Percentiles rank a stretch among this genome's conserved stretches.
Evolutionary conservation across 2,113 vertebrate species (phyloP).

Genomic region (Chaetodon trifascialis): DNA sequence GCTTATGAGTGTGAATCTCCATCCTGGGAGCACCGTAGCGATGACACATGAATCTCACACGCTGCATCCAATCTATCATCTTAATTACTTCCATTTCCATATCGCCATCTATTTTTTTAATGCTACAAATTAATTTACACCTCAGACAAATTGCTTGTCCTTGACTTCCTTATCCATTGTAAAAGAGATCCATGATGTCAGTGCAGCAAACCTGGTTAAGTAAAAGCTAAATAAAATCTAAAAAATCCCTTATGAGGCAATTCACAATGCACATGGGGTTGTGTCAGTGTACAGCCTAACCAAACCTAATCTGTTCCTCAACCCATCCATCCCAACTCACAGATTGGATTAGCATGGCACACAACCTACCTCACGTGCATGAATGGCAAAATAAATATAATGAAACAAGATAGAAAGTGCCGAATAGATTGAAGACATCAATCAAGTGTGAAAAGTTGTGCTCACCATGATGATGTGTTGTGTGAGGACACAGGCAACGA

Average conservation of each 20-base stretch:
- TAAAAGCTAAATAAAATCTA: no score
- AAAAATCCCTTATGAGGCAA: slow-evolving; percentile 37
- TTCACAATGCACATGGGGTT: slow-evolving; percentile 22
- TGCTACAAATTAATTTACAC: slow-evolving; percentile 82
- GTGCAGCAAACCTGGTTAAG: no score
- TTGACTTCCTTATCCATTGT: slow-evolving; percentile 66
- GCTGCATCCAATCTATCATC: slow-evolving; percentile 83
- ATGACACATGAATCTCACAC: slow-evolving; percentile 67
- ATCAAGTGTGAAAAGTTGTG: slow-evolving; percentile 38
- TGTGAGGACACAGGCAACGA: slow-evolving; percentile 23
- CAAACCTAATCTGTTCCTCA: slow-evolving; percentile 62
- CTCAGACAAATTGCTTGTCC: slow-evolving; percentile 80
- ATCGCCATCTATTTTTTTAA: slow-evolving; percentile 73
- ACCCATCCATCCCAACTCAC: slow-evolving; percentile 57
- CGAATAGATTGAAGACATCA: slow-evolving; percentile 64
- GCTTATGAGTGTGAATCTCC: slow-evolving; percentile 53
- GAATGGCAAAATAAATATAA: slow-evolving; percentile 64
- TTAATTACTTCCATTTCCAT: slow-evolving; percentile 84
- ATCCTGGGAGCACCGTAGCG: slow-evolving; percentile 61
- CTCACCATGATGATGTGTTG: not conserved
- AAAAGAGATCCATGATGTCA: no score
- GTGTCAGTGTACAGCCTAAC: slow-evolving; percentile 47
- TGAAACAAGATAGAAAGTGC: slow-evolving; percentile 52
- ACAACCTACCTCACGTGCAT: slow-evolving; percentile 58
- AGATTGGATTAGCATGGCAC: slow-evolving; percentile 61